These are phyloP conservation scores for Theretra japonica DNA, from an alignment of 2,888 invertebrate species.

Conservation along the genomic window DNA sequence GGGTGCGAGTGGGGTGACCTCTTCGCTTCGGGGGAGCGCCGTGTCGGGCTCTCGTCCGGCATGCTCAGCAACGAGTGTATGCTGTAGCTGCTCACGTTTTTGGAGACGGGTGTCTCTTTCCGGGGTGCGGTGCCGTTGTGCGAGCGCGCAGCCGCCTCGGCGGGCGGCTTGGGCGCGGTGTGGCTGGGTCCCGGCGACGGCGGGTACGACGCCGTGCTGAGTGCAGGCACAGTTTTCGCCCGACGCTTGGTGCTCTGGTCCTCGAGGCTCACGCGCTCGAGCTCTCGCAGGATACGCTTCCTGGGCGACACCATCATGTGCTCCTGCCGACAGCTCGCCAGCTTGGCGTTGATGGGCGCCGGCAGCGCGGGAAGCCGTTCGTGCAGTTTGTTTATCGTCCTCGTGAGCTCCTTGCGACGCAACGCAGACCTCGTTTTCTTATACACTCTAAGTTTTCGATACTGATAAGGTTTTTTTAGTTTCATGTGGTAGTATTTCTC, in stretches of 20 bases:
- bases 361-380: conserved; percentile 71
- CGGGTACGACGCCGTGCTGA: conserved; percentile 70
- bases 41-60: conserved; percentile 77
- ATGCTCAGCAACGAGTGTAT: conserved; percentile 92
- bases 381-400: conserved; percentile 67
- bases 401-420: conserved; percentile 66
- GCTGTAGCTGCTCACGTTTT: conserved; percentile 90
- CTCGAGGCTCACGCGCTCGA: conserved; percentile 90
- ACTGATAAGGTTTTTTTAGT: conserved; percentile 82
- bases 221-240: conserved; percentile 76
- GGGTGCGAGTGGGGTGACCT: conserved; percentile 73
- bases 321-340: conserved; percentile 77
- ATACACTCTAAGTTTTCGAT: conserved; percentile 80
- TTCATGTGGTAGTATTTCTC: conserved; percentile 80
- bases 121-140: conserved; percentile 62
- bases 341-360: conserved; percentile 74
- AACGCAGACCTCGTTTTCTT: conserved; percentile 71
- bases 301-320: conserved; percentile 90
- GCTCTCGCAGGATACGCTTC: conserved; percentile 92
- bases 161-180: conserved; percentile 49
- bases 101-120: conserved; percentile 62
- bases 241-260: conserved; percentile 87
- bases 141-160: conserved; percentile 50
- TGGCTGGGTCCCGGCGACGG: conserved; percentile 59
- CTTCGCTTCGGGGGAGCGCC: conserved; percentile 68